These are phyloP conservation scores for Parotocinclus haroldoi DNA, from an alignment of 2,797 vertebrate genomes.

Conservation along the genomic window DNA sequence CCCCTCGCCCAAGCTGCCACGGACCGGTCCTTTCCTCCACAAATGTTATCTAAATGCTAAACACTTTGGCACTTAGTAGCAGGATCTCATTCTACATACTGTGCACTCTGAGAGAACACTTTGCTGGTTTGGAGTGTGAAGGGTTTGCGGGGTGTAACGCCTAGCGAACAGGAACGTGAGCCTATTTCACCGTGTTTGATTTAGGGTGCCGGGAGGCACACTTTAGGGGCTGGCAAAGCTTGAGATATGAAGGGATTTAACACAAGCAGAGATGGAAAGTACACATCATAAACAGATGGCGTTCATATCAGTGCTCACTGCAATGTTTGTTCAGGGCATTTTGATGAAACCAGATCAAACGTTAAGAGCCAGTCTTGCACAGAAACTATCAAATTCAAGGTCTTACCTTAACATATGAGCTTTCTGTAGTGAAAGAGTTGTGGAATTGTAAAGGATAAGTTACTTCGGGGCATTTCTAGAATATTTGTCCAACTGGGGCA, in stretches of 20 bases:
- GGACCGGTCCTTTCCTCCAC: slow-evolving; percentile 61
- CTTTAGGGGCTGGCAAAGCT: slow-evolving; percentile 40
- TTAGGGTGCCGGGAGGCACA: slow-evolving; percentile 28
- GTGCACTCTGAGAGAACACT: slow-evolving; percentile 42
- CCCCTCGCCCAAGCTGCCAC: slow-evolving; percentile 62
- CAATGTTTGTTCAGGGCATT: slow-evolving; percentile 24
- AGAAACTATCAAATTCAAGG: slow-evolving; percentile 1
- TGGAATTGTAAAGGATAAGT: no score
- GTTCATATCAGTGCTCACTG: slow-evolving; percentile 24
- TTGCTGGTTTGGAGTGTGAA: slow-evolving; percentile 50
- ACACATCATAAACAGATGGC: slow-evolving; percentile 42
- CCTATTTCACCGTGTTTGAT: slow-evolving; percentile 40
- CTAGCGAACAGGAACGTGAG: slow-evolving; percentile 46
- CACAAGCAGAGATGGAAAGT: slow-evolving; percentile 36
- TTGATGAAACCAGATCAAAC: slow-evolving; percentile 12
- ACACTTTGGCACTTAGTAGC: slow-evolving; percentile 50
- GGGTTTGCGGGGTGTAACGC: slow-evolving; percentile 50
- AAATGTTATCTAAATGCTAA: slow-evolving; percentile 70
- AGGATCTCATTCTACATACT: slow-evolving; percentile 52
- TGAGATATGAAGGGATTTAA: slow-evolving; percentile 26
- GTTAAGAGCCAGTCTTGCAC: slow-evolving; percentile 10
- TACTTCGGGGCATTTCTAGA: no score
- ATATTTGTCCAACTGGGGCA: no score
- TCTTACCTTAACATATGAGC: not conserved
- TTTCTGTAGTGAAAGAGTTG: no score